Evolutionary conservation across 2,888 invertebrate species (phyloP), one percentile per base, ranked within the genome.

Genomic region (Lithophane socia): DNA sequence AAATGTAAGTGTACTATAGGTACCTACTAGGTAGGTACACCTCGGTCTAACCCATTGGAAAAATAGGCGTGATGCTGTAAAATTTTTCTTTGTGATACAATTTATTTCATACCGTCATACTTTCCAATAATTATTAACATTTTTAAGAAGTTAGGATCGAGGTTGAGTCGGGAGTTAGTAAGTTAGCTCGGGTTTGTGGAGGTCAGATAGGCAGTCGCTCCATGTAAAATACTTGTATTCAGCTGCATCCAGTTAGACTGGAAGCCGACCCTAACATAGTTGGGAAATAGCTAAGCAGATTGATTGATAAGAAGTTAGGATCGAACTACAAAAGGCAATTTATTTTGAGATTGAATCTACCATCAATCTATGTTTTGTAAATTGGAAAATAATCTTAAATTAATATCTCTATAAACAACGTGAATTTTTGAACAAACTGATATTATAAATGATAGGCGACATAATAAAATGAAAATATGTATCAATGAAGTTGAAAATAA

Each of bases 401-500:
- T 54, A 4, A 0, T 37, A 47, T 37, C 3, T n/a, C 0, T 2
- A 8, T 29, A 29, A 21, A 24, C 13, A 24, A 1, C 4, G 4
- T 21, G 29, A 49, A 2, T 56, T 63, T n/a, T n/a, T 16, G 0
- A 63, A 67, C 10, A 13, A n/a, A n/a, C 7, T 24, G 24, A n/a
- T 54, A 21, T 2, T n/a, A 54, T 8, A 44, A 4, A 21, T 0
- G 7, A 44, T 21, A 44, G 8, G 8, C 12, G 24, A 52, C 44
- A n/a, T 29, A 61, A 47, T 47, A 7, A 73, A 47, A 47, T 29
- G 0, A 65, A 83, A 67, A 73, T 58, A 79, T 65, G 78, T 79
- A 75, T 78, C 69, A 79, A 80, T 86, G 61, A 52, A 75, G 42
- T 60, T 49, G 29, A 70, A 75, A 68, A 76, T 67, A 73, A 2